phyloP scores from a whole-genome alignment of 2,797 vertebrate species.

The Chloroceryle inda region DNA sequence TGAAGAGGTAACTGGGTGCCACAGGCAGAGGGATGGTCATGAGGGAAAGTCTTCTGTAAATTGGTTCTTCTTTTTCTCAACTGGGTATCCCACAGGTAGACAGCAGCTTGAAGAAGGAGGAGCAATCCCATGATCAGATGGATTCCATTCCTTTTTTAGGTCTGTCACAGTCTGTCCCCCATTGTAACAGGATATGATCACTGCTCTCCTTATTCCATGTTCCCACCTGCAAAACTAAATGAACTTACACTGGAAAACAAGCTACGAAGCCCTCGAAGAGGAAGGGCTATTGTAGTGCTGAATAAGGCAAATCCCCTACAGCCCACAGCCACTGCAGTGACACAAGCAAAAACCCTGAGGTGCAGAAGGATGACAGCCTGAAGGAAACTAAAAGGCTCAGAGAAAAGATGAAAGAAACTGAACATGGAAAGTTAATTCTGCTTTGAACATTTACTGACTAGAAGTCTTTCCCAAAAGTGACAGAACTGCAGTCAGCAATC shows the following conservation, averaged over 20 bases:
- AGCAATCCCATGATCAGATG: neutral
- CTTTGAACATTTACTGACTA: conserved; percentile 12
- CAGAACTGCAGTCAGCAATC: neutral
- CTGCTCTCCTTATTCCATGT: neutral
- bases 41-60: neutral
- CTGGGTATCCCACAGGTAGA: neutral
- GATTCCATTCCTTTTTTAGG: neutral
- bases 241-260: neutral
- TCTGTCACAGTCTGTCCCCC: neutral
- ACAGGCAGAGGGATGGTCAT: neutral
- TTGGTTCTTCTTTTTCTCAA: neutral
- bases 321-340: neutral
- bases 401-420: conserved; percentile 31
- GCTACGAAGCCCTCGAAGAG: neutral
- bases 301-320: neutral
- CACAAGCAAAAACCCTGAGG: neutral
- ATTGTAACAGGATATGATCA: neutral
- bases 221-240: neutral
- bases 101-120: neutral
- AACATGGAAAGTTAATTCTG: neutral
- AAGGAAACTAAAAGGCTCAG: conserved; percentile 20
- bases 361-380: neutral
- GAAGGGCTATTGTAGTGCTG: neutral
- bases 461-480: neutral
- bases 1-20: neutral